Conservation (phyloP, 92 coral and sea anemone species). For the Zoanthus gigantus region DNA sequence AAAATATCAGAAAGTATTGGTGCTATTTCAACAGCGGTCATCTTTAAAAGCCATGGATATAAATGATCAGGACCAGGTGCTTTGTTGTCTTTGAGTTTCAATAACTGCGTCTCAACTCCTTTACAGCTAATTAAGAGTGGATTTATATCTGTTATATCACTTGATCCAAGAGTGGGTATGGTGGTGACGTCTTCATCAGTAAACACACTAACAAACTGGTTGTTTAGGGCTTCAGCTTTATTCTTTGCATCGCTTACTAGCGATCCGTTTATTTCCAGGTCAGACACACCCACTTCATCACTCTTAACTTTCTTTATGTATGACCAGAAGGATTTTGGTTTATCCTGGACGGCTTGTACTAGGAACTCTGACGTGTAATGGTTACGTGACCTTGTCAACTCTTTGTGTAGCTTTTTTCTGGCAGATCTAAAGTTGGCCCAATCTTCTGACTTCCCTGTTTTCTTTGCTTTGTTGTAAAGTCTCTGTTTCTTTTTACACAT, state of each 20-base stretch:
- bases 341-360: conserved; percentile 45
- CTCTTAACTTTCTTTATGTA: conserved; percentile 37
- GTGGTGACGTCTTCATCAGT: conserved; percentile 49
- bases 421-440: conserved; percentile 59
- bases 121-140: conserved; percentile 56
- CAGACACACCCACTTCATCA: conserved; percentile 54
- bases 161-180: conserved; percentile 50
- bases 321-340: conserved; percentile 51
- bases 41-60: conserved; percentile 59
- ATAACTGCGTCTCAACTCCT: conserved; percentile 50
- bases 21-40: conserved; percentile 63
- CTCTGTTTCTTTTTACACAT: conserved; percentile 54
- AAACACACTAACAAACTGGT: conserved; percentile 49
- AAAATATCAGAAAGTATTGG: conserved; percentile 60
- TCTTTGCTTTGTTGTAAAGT: conserved; percentile 55
- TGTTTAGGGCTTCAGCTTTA: conserved; percentile 51
- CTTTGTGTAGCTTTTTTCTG: conserved; percentile 43
- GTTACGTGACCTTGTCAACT: conserved; percentile 51
- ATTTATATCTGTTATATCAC: conserved; percentile 45
- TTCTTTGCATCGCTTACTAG: conserved; percentile 47
- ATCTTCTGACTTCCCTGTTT: conserved; percentile 40
- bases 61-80: conserved; percentile 66
- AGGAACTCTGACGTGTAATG: conserved; percentile 59
- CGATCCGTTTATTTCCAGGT: conserved; percentile 49
- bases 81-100: conserved; percentile 37